Percentiles rank a stretch among this genome's conserved stretches.
These are phyloP conservation scores for Ciconia nigra DNA, from an alignment of 2,797 vertebrate species.

Conservation along the genomic window DNA sequence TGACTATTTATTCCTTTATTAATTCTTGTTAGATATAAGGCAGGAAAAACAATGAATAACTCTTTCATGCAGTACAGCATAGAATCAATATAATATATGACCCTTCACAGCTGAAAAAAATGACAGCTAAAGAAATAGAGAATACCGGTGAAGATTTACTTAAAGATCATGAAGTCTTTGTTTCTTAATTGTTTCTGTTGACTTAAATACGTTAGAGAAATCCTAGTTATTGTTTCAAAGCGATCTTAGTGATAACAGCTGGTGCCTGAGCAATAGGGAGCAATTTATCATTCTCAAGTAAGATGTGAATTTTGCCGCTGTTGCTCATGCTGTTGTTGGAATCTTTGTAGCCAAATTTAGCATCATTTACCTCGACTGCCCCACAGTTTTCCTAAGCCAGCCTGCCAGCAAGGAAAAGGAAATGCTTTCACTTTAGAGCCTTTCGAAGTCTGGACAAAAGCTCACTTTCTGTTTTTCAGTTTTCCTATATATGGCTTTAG, in stretches of 20 bases:
- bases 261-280: background rate
- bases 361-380: background rate
- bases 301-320: background rate
- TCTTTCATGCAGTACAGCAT: background rate
- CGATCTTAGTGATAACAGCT: background rate
- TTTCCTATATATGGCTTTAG: slow-evolving; percentile 72
- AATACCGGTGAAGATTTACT: background rate
- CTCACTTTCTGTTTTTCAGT: slow-evolving; percentile 78
- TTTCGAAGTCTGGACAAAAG: slow-evolving; percentile 70
- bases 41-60: background rate
- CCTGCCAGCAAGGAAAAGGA: slow-evolving; percentile 18
- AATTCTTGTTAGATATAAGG: background rate
- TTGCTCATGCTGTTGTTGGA: background rate
- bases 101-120: background rate
- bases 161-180: background rate
- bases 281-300: background rate
- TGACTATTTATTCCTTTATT: background rate
- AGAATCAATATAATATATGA: background rate
- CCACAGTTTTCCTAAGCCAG: background rate
- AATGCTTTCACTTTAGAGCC: slow-evolving; percentile 42
- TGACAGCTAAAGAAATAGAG: background rate
- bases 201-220: background rate
- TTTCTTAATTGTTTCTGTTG: background rate
- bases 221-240: background rate
- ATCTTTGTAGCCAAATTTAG: background rate